Evolutionary conservation across 2,113 vertebrate species (phyloP), one percentile per base, ranked within the genome.

Genomic region (Perccottus glenii): DNA sequence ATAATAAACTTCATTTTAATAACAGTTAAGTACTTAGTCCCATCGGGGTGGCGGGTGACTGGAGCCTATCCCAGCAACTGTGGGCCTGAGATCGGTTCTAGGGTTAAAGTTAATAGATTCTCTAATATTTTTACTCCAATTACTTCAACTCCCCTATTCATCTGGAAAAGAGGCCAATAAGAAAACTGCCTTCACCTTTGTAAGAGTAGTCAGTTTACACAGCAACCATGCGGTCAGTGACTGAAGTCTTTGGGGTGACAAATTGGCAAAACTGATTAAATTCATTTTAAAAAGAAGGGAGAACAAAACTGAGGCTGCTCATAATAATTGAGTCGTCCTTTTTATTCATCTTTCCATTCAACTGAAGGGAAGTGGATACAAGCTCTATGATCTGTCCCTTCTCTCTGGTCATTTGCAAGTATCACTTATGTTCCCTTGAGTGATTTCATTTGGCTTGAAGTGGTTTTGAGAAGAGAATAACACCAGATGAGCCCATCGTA

Each of bases 401-500:
- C 16, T 52, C 68, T 77, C 52, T 76, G 76, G 78, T 78, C 69
- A 81, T 89, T 88, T 81, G 59, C 70, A 75, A 84, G 75, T 53
- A 70, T 85, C 70, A 72, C 77, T 85, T 77, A 77, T 84, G 78
- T 75, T 86, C 48, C 67, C 27, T 32, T 67, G 67, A 81, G 78
- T 84, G 73, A 86, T 83, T 73, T 85, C 74, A 87, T 88, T 85
- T 80, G 75, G 67, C 47, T 64, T 67, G 15, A 58, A 85, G 84
- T 81, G 79, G 64, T 69, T 86, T 69, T 15, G 51, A 82, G 74
- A 78, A 70, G 65, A 75, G 74, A 80, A 67, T 44, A 85, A 79
- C 72, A 78, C 53, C 84, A 84, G 78, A 88, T 86, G 87, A 83
- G 81, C 16, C 78, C 73, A 68, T 80, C 65, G 60, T 77, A 77